Conservation (phyloP, 2,113 vertebrate genomes). For the Acanthisitta chloris region DNA sequence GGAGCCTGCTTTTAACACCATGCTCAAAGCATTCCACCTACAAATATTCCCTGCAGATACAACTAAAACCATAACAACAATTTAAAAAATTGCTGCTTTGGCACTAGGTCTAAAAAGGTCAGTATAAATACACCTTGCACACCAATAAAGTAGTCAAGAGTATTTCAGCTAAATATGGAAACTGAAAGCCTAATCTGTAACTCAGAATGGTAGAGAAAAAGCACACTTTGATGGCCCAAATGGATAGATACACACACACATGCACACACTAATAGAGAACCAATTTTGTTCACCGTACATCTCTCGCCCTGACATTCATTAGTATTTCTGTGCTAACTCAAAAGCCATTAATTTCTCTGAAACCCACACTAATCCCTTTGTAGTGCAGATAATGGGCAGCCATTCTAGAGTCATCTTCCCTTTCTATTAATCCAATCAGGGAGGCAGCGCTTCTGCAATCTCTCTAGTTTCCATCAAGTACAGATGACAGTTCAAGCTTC, state of each 20-base stretch:
- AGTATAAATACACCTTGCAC: neutral
- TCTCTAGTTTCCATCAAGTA: constrained; percentile 32
- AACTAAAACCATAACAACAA: neutral
- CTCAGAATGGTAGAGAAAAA: constrained; percentile 49
- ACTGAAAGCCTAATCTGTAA: constrained; percentile 18
- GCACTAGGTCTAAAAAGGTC: neutral
- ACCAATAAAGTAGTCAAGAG: neutral
- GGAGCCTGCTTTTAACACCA: neutral
- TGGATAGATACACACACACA: neutral
- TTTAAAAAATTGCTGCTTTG: neutral
- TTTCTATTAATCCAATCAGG: constrained; percentile 72
- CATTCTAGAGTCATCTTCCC: constrained; percentile 70
- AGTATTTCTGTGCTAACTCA: constrained; percentile 73
- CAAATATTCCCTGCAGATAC: neutral
- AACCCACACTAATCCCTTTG: constrained; percentile 75
- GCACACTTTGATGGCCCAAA: neutral
- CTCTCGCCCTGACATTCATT: constrained; percentile 72
- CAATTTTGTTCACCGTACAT: constrained; percentile 54
- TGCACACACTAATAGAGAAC: constrained; percentile 13
- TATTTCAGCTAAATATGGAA: constrained; percentile 25
- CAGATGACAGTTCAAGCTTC: constrained; percentile 59
- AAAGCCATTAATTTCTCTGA: constrained; percentile 78
- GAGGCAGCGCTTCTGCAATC: constrained; percentile 49
- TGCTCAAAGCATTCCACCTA: neutral
- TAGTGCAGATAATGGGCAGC: constrained; percentile 76